Evolutionary conservation across 2,888 invertebrate species (phyloP).

Genomic region (Ecliptopera silaceata): DNA sequence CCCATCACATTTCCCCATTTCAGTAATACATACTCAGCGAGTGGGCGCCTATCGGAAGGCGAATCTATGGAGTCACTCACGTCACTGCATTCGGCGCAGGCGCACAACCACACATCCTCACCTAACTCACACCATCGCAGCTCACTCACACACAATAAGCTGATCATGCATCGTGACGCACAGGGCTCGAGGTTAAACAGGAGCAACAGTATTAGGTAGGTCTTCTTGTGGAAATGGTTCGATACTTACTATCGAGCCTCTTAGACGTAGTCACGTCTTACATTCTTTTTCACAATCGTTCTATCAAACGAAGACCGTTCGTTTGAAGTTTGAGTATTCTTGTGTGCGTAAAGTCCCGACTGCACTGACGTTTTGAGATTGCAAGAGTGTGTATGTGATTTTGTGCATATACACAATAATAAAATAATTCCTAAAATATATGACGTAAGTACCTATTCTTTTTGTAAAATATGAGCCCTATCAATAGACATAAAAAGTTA

Average conservation of each 20-base stretch:
- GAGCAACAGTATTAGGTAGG: constrained; percentile 96
- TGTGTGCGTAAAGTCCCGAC: too few species aligned
- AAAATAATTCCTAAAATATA: too few species aligned
- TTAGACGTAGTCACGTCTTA: too few species aligned
- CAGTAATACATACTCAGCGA: constrained; percentile 88
- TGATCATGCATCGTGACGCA: constrained; percentile 83
- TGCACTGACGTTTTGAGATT: too few species aligned
- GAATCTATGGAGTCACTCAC: constrained; percentile 94
- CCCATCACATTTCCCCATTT: constrained; percentile 69
- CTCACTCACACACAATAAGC: constrained; percentile 85
- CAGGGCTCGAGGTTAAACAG: constrained; percentile 88
- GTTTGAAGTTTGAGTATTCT: too few species aligned
- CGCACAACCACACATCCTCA: constrained; percentile 87
- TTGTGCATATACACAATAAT: too few species aligned
- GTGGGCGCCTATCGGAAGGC: constrained; percentile 92
- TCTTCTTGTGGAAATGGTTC: constrained; percentile 32
- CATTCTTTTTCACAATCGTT: too few species aligned
- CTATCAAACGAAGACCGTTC: not conserved
- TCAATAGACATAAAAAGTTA: too few species aligned
- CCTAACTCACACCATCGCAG: constrained; percentile 86
- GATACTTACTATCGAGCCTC: constrained; percentile 1
- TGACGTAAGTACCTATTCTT: too few species aligned
- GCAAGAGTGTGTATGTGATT: too few species aligned
- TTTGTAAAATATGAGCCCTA: too few species aligned
- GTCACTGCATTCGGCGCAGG: constrained; percentile 90